These are phyloP conservation scores for Lagodon rhomboides DNA, from an alignment of 2,797 vertebrate species.

Conservation along the genomic window DNA sequence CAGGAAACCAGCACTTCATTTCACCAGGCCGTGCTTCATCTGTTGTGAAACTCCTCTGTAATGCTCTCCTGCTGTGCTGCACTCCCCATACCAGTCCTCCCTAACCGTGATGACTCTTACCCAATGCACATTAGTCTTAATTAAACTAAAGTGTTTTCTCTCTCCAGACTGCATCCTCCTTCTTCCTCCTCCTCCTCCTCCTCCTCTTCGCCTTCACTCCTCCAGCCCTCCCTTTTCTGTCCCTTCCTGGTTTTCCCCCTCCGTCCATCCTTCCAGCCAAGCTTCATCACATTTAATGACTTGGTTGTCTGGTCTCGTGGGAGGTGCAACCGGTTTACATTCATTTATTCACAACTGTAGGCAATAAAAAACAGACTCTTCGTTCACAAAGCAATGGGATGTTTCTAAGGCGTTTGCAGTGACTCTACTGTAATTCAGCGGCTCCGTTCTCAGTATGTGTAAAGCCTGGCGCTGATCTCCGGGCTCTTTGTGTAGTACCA, in stretches of 20 bases:
- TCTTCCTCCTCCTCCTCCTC: neutral
- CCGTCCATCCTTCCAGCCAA: conserved; percentile 36
- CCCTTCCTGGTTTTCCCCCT: conserved; percentile 10
- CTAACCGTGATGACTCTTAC: conserved; percentile 47
- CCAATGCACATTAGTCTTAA: conserved; percentile 73
- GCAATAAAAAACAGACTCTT: conserved; percentile 40
- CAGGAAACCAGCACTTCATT: conserved; percentile 52
- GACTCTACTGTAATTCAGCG: conserved; percentile 31
- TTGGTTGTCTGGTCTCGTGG: conserved; percentile 44
- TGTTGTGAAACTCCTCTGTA: conserved; percentile 40
- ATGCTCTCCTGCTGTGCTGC: conserved; percentile 51
- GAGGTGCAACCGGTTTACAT: conserved; percentile 65
- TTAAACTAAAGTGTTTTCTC: conserved; percentile 66
- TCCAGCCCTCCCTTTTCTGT: conserved; percentile 18
- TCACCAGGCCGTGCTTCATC: conserved; percentile 48
- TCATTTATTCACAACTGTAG: conserved; percentile 65
- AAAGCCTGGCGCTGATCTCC: conserved; percentile 16
- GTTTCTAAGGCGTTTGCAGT: conserved; percentile 37
- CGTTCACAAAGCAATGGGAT: conserved; percentile 42
- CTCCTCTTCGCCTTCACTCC: conserved; percentile 19
- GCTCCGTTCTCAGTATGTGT: neutral
- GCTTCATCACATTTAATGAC: conserved; percentile 64
- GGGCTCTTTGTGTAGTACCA: conserved; percentile 21
- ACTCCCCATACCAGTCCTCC: conserved; percentile 44
- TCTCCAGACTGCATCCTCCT: conserved; percentile 38